Conservation (phyloP, 2,797 vertebrate species). For the Buceros bicornis region DNA sequence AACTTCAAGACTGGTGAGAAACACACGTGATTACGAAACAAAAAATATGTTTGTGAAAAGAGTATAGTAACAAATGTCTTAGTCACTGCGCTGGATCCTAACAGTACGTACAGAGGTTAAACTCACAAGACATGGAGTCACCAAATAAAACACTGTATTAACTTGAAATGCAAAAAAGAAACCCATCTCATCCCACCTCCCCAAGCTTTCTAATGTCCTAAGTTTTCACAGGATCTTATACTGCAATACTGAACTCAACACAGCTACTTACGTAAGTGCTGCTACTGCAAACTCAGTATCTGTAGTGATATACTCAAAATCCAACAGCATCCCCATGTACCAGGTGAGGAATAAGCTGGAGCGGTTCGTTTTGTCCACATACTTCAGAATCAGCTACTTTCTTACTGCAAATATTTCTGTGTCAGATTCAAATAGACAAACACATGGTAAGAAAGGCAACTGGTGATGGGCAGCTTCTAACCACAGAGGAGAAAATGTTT, state of each 20-base stretch:
- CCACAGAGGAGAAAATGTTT: neutral
- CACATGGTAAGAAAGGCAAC: neutral
- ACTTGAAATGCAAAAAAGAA: neutral
- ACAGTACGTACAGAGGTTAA: neutral
- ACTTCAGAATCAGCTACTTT: neutral
- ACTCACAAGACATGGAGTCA: neutral
- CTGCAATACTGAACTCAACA: neutral
- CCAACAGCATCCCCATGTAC: neutral
- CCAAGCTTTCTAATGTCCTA: neutral
- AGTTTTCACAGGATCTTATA: neutral
- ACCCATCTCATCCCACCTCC: neutral
- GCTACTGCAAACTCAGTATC: neutral
- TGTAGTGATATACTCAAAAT: neutral
- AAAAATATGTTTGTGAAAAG: neutral
- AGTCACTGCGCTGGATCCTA: neutral
- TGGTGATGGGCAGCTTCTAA: neutral
- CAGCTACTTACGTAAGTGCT: neutral
- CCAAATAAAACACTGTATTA: neutral
- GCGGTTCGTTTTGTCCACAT: constrained; percentile 27
- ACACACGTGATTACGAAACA: neutral
- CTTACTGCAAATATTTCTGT: neutral
- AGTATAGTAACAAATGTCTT: neutral
- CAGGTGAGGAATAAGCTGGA: constrained; percentile 9
- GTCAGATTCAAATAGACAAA: neutral
- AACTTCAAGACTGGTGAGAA: neutral